phyloP scores from a whole-genome alignment of 2,888 invertebrate species.

The Eupithecia pulchellata region DNA sequence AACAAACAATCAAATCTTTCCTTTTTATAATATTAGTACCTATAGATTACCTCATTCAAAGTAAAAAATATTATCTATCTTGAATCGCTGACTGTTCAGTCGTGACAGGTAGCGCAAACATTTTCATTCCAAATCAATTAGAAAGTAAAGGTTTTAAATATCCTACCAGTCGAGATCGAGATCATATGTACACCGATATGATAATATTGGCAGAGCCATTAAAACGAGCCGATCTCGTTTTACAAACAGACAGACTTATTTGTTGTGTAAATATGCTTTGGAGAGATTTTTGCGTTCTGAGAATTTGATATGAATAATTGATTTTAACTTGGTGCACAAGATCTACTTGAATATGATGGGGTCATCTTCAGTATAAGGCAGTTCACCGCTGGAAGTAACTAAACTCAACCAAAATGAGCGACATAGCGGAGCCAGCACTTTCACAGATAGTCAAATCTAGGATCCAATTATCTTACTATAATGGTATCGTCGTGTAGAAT shows the following conservation, averaged over 20 bases:
- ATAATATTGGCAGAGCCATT: constrained; percentile 52
- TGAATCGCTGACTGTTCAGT: background rate
- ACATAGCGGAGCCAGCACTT: too few species aligned
- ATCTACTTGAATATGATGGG: background rate
- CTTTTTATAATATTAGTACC: too few species aligned
- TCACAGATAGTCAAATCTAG: too few species aligned
- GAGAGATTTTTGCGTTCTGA: constrained; percentile 46
- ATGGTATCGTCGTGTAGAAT: too few species aligned
- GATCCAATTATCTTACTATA: too few species aligned
- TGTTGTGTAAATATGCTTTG: constrained; percentile 44
- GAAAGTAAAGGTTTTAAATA: constrained; percentile 6
- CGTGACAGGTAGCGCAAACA: constrained; percentile 8
- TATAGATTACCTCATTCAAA: too few species aligned
- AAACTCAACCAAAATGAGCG: too few species aligned
- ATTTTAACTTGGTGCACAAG: background rate
- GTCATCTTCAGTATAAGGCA: background rate
- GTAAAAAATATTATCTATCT: too few species aligned
- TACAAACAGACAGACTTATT: constrained; percentile 34
- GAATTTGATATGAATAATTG: background rate
- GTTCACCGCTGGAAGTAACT: background rate
- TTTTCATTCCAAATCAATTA: background rate
- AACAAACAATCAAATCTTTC: too few species aligned
- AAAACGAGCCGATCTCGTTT: constrained; percentile 43
- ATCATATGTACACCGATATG: constrained; percentile 43
- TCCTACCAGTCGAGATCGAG: background rate